Percentiles rank a stretch among this genome's conserved stretches.
These are phyloP conservation scores for Pyrocoelia pectoralis DNA, from an alignment of 2,888 invertebrate species.

Conservation along the genomic window DNA sequence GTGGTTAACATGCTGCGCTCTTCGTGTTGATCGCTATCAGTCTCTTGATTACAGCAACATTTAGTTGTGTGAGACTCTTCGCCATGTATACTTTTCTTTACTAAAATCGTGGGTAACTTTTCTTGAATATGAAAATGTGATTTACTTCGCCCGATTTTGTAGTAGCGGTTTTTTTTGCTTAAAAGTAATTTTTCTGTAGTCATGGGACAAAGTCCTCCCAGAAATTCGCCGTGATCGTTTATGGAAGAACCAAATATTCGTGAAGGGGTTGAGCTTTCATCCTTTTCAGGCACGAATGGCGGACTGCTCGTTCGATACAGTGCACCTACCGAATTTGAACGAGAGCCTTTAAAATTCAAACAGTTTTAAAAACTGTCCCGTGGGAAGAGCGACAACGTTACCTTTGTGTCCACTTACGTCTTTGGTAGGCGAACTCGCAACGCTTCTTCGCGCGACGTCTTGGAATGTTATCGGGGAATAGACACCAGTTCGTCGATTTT, in stretches of 20 bases:
- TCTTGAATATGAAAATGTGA: background rate
- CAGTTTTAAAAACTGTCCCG: too few species aligned
- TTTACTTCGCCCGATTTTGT: background rate
- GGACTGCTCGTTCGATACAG: background rate
- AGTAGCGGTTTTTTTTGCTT: background rate
- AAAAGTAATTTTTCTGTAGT: background rate
- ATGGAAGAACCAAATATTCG: constrained; percentile 68
- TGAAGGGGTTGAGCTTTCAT: constrained; percentile 52
- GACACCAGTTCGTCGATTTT: constrained; percentile 66
- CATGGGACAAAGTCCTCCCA: background rate
- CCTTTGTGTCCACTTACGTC: constrained; percentile 57
- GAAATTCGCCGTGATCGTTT: constrained; percentile 62
- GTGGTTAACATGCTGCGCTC: too few species aligned
- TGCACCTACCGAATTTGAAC: constrained; percentile 75
- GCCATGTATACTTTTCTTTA: background rate
- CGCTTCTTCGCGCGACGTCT: constrained; percentile 81
- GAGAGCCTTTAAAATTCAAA: too few species aligned
- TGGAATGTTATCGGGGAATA: constrained; percentile 88
- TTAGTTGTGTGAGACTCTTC: background rate
- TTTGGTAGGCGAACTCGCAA: constrained; percentile 78
- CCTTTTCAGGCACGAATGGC: background rate
- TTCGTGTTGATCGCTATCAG: constrained; percentile 35
- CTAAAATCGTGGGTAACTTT: background rate
- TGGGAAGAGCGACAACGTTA: too few species aligned
- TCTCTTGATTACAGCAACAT: constrained; percentile 14